These are phyloP conservation scores for Haemorhous mexicanus DNA, from an alignment of 2,113 vertebrate genomes.

Conservation along the genomic window DNA sequence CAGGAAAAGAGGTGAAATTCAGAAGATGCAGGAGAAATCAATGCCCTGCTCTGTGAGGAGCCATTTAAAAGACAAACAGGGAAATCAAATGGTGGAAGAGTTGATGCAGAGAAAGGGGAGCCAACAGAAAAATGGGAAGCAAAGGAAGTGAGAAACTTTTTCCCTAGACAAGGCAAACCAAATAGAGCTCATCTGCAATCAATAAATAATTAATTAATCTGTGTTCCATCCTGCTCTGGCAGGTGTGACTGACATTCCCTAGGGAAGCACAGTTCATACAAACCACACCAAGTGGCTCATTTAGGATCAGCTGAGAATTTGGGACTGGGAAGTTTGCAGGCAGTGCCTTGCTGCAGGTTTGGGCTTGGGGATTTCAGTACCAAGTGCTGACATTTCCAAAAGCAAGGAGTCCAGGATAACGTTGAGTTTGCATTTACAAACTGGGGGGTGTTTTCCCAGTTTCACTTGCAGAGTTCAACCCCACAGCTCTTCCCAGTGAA, in stretches of 20 bases:
- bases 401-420: neutral
- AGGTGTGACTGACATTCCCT: neutral
- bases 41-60: neutral
- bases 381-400: neutral
- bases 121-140: neutral
- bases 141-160: neutral
- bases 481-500: neutral
- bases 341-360: neutral
- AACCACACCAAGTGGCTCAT: accelerated
- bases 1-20: neutral
- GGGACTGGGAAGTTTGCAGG: neutral
- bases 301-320: neutral
- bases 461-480: neutral
- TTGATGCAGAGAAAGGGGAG: accelerated
- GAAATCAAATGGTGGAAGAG: neutral
- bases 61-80: neutral
- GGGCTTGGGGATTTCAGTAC: neutral
- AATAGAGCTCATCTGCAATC: neutral
- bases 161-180: neutral
- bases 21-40: neutral
- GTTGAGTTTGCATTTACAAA: neutral
- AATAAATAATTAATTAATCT: neutral
- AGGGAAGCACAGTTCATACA: neutral
- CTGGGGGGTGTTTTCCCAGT: accelerated
- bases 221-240: neutral